A percentile compares a stretch with the other conserved stretches of the same genome.
Evolutionary conservation across 2,888 invertebrate genomes (phyloP).

Genomic region (Ceramica pisi): DNA sequence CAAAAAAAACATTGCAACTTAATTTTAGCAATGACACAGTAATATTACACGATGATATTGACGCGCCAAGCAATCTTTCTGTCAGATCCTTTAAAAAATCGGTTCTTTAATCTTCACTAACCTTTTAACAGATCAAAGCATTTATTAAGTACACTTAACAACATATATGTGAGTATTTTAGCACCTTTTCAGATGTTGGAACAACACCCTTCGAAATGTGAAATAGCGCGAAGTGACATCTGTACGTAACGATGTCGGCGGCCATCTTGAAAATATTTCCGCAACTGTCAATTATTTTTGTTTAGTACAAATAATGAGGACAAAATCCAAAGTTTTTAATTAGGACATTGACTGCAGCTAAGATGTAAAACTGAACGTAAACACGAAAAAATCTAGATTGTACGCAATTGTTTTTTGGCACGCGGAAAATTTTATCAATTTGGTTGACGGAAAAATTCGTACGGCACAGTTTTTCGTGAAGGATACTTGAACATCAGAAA

Average conservation of each 20-base stretch:
- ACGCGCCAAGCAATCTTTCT: constrained; percentile 12
- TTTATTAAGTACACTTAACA: constrained; percentile 14
- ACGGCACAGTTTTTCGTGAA: neutral
- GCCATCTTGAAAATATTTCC: constrained; percentile 26
- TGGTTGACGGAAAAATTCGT: constrained; percentile 7
- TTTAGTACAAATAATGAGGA: constrained; percentile 33
- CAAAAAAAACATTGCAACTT: neutral
- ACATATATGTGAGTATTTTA: constrained; percentile 3
- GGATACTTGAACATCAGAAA: too few species aligned
- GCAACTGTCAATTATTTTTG: constrained; percentile 44
- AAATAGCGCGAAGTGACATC: constrained; percentile 21
- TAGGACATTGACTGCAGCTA: constrained; percentile 46
- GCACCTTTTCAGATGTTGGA: constrained; percentile 14
- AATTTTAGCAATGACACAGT: constrained; percentile 29
- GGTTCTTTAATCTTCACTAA: constrained; percentile 38
- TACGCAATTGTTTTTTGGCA: constrained; percentile 35
- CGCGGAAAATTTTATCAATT: neutral
- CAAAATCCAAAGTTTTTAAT: constrained; percentile 34
- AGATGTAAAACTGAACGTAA: constrained; percentile 29
- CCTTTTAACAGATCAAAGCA: constrained; percentile 50
- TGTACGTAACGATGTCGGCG: neutral
- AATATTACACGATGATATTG: neutral
- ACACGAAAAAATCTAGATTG: constrained; percentile 19
- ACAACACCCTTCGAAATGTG: constrained; percentile 13
- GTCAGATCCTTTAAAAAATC: constrained; percentile 35